Evolutionary conservation across 2,888 invertebrate species (phyloP).

Genomic region (Eilema depressum): DNA sequence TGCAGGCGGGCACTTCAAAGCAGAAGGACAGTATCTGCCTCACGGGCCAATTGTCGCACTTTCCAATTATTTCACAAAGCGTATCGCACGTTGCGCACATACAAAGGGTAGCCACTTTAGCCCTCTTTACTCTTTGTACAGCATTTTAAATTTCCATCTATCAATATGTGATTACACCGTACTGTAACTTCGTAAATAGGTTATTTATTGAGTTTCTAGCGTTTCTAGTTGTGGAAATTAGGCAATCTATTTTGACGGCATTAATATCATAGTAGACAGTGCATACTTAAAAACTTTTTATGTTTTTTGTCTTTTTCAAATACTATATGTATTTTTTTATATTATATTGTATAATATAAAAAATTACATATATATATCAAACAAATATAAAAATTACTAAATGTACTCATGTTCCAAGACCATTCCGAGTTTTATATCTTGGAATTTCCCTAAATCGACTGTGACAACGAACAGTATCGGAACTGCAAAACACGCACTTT

Average conservation of each 20-base stretch:
- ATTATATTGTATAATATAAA: too few relatives aligned
- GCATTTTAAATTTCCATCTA: conserved; percentile 65
- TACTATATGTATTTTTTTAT: too few relatives aligned
- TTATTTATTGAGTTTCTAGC: not conserved
- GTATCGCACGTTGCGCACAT: conserved; percentile 64
- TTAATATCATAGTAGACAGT: too few relatives aligned
- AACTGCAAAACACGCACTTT: too few relatives aligned
- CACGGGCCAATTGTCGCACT: conserved; percentile 71
- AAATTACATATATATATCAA: too few relatives aligned
- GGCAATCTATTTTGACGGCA: too few relatives aligned
- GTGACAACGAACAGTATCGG: too few relatives aligned
- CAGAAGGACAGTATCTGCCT: conserved; percentile 64
- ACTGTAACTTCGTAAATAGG: conserved; percentile 28
- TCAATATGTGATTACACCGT: conserved; percentile 41
- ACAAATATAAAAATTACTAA: too few relatives aligned
- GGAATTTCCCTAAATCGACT: too few relatives aligned
- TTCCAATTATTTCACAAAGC: conserved; percentile 72
- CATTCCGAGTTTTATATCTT: too few relatives aligned
- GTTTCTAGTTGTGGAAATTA: not conserved
- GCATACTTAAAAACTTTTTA: not conserved
- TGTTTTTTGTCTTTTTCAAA: not conserved
- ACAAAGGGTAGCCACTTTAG: conserved; percentile 76
- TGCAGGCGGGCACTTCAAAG: conserved; percentile 59
- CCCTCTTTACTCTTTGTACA: conserved; percentile 66
- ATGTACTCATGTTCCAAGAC: too few relatives aligned